Conservation (phyloP, 1,140 invertebrate species). For the Pogonomyrmex barbatus region DNA sequence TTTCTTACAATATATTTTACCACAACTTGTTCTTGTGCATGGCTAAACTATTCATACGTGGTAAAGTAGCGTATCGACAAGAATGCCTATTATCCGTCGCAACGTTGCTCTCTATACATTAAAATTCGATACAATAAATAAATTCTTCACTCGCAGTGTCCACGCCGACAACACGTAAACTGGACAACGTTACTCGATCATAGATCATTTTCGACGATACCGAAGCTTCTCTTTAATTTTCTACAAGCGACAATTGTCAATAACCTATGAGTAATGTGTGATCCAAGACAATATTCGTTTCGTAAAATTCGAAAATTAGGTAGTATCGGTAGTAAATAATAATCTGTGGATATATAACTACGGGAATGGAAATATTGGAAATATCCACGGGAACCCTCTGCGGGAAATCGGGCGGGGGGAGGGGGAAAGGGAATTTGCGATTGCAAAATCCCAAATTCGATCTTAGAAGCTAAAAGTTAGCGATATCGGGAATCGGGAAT, state of each 20-base stretch:
- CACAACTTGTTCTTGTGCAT: slow-evolving; percentile 75
- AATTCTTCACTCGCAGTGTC: slow-evolving; percentile 19
- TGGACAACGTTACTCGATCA: slow-evolving; percentile 45
- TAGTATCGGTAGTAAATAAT: slow-evolving; percentile 2
- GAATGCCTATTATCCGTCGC: slow-evolving; percentile 72
- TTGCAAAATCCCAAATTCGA: slow-evolving; percentile 12
- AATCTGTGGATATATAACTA: slow-evolving; percentile 13
- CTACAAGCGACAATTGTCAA: slow-evolving; percentile 65
- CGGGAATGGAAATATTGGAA: slow-evolving; percentile 14
- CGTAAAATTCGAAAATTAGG: slow-evolving; percentile 28
- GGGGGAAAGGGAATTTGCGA: neutral
- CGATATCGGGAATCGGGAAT: slow-evolving; percentile 1
- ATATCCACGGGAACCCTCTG: neutral
- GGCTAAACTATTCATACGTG: slow-evolving; percentile 73
- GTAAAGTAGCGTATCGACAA: slow-evolving; percentile 73
- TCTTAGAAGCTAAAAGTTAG: slow-evolving; percentile 22
- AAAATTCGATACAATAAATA: slow-evolving; percentile 43
- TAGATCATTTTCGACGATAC: slow-evolving; percentile 73
- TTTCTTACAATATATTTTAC: slow-evolving; percentile 72
- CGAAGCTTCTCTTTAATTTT: slow-evolving; percentile 55
- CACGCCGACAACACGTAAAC: slow-evolving; percentile 11
- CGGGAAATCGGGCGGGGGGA: neutral
- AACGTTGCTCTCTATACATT: slow-evolving; percentile 45
- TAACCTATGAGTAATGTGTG: slow-evolving; percentile 58
- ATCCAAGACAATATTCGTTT: slow-evolving; percentile 48